A percentile compares a stretch with the other conserved stretches of the same genome.
phyloP scores from a whole-genome alignment of 2,888 invertebrate genomes.

The Melinopterus prodromus region DNA sequence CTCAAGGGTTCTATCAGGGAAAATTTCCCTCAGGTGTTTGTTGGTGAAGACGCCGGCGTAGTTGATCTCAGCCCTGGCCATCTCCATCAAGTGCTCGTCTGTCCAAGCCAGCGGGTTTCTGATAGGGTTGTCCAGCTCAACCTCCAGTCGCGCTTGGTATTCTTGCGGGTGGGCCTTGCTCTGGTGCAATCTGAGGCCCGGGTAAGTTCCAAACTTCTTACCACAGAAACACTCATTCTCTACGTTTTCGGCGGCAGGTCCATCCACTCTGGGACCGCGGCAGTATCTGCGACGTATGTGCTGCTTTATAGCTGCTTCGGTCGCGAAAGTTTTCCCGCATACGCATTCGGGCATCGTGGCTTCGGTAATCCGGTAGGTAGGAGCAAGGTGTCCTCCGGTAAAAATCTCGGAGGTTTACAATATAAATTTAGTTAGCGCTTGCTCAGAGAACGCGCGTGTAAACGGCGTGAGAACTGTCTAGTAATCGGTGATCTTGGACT shows the following conservation, averaged over 20 bases:
- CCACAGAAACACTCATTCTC: too few species aligned
- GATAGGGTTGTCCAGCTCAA: not conserved
- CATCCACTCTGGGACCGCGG: not conserved
- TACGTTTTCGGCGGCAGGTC: too few species aligned
- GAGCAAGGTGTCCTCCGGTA: too few species aligned
- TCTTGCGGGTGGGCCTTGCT: not conserved
- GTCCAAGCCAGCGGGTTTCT: not conserved
- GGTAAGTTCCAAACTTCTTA: not conserved
- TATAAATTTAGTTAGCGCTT: not conserved
- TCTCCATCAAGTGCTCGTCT: not conserved
- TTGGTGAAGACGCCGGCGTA: conserved; percentile 7
- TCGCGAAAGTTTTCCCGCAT: not conserved
- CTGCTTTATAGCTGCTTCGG: not conserved
- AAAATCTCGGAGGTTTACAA: too few species aligned
- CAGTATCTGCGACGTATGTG: not conserved
- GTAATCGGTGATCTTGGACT: not conserved
- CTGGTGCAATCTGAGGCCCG: conserved; percentile 6
- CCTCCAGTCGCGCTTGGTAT: conserved; percentile 10
- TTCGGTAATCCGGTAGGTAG: too few species aligned
- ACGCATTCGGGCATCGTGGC: conserved; percentile 8
- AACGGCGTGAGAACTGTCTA: not conserved
- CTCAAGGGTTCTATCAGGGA: conserved; percentile 10
- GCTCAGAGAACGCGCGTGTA: not conserved
- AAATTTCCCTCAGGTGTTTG: not conserved
- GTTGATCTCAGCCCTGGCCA: conserved; percentile 15